Base-by-base conservation (phyloP, 2,888 invertebrate species). In the Acronicta psi region DNA sequence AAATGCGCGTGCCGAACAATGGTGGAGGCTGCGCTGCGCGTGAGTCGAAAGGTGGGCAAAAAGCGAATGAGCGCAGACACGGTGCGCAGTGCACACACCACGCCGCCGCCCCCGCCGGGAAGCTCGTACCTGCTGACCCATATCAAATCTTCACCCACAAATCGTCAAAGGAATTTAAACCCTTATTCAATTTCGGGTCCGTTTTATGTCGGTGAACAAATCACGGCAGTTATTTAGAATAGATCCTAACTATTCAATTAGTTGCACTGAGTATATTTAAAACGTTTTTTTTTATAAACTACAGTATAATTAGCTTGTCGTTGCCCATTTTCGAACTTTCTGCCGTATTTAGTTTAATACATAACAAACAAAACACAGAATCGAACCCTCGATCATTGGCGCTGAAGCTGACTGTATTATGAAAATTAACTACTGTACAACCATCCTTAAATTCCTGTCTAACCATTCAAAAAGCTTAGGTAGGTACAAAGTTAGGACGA, bases 21-120 rank as follows among this genome's bases (percentile, higher is more conserved):
- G 79, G 86, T 85, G 85, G 87, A 89, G 84, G 88, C 85, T 92
- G 92, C 93, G 92, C 91, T 91, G 92, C 93, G 93, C 91, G 91
- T 85, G 92, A 87, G 90, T 92, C 90, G 93, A 93, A 93, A 94
- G 93, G 93, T 89, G 88, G 88, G 91, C 93, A 94, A 94, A 94
- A 93, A 93, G 90, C 87, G 92, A 93, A 92, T 92, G 92, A 90
- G 87, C 87, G 84, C 83, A 77, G 66, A 56, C 75, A 66, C 77
- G 81, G 72, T 69, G 83, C 81, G 80, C 83, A 69, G 83, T 81
- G 80, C 83, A 69, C 81, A 70, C 78, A 72, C 65, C 65, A 52
- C 65, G 56, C 65, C 75, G 66, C 65, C 63, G 34, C 34, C 65
- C 63, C 62, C 59, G 47, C 76, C 73, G 67, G 59, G 63, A 63